These are phyloP conservation scores for Luperina nickerlii DNA, from an alignment of 2,888 invertebrate genomes.

Conservation along the genomic window DNA sequence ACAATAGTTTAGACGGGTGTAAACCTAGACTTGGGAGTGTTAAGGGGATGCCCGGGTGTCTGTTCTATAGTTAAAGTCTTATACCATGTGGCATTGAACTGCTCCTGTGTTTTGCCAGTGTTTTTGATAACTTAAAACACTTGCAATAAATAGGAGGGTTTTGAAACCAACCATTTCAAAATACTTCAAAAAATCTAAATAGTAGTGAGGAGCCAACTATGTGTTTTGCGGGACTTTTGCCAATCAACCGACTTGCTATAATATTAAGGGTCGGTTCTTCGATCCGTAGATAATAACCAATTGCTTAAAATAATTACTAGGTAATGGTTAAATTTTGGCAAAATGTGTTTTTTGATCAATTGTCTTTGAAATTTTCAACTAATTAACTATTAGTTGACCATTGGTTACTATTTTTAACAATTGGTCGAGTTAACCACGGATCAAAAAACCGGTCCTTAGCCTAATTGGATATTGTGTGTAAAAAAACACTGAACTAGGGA, in stretches of 20 bases:
- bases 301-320: too few relatives aligned
- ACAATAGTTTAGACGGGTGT: conserved; percentile 27
- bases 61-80: background rate
- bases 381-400: too few relatives aligned
- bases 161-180: background rate
- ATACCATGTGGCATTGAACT: background rate
- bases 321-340: too few relatives aligned
- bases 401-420: too few relatives aligned
- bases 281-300: too few relatives aligned
- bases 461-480: background rate
- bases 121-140: background rate
- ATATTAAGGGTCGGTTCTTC: too few relatives aligned
- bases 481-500: too few relatives aligned
- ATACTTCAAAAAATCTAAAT: background rate
- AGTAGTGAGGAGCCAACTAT: background rate
- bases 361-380: too few relatives aligned
- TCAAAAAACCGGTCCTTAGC: too few relatives aligned
- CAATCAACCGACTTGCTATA: background rate
- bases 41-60: background rate
- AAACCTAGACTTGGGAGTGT: conserved; percentile 9
- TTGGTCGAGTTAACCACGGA: too few relatives aligned
- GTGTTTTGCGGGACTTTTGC: background rate
- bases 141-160: background rate
- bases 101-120: too few relatives aligned
- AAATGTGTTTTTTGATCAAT: too few relatives aligned